Evolutionary conservation across 2,888 invertebrate species (phyloP).

Genomic region (Ennomos erosarius): DNA sequence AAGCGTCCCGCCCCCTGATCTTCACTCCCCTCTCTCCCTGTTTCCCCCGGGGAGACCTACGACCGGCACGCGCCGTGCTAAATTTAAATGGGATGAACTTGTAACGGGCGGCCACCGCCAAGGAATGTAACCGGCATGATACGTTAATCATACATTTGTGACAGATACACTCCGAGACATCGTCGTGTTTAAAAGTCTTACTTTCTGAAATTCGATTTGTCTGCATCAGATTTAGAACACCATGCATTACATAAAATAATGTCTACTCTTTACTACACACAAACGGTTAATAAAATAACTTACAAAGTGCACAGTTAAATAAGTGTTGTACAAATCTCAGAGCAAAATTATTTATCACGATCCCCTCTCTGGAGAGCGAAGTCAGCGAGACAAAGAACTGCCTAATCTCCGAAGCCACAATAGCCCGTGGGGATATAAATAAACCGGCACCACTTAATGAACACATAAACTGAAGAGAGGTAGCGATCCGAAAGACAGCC

Average conservation of each 20-base stretch:
- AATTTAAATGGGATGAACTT: constrained; percentile 85
- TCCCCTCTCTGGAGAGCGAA: constrained; percentile 52
- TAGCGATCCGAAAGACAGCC: constrained; percentile 59
- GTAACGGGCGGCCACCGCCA: constrained; percentile 75
- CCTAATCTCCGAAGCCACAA: constrained; percentile 73
- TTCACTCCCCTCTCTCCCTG: constrained; percentile 45
- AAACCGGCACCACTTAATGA: constrained; percentile 78
- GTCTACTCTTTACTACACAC: constrained; percentile 6
- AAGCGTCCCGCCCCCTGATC: constrained; percentile 73
- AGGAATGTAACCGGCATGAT: constrained; percentile 74
- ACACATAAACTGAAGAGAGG: constrained; percentile 76
- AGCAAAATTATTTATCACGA: constrained; percentile 29
- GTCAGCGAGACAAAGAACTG: constrained; percentile 76
- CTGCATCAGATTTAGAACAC: constrained; percentile 38
- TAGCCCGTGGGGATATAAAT: constrained; percentile 76
- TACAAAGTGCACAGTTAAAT: neutral
- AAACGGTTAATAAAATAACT: neutral
- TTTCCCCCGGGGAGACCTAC: constrained; percentile 54
- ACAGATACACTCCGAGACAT: constrained; percentile 75
- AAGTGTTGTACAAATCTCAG: constrained; percentile 8
- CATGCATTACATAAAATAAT: constrained; percentile 1
- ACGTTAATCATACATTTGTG: constrained; percentile 83
- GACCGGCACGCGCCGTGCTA: constrained; percentile 82
- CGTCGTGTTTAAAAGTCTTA: constrained; percentile 61
- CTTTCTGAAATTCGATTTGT: constrained; percentile 41